phyloP scores from a whole-genome alignment of 2,113 vertebrate genomes.

The Gallinago jamesoni region DNA sequence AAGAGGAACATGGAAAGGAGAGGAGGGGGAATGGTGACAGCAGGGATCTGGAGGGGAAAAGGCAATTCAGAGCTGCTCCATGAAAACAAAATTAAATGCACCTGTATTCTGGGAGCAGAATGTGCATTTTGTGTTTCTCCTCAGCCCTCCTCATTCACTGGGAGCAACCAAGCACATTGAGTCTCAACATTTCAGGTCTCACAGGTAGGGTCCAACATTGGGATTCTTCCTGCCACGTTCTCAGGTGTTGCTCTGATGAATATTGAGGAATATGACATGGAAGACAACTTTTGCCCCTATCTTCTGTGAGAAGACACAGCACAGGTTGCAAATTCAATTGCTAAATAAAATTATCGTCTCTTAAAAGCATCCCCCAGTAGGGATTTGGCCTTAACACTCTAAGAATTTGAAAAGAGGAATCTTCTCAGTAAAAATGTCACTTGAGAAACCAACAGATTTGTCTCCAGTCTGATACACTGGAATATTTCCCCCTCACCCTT shows the following conservation, averaged over 20 bases:
- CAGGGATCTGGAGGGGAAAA: neutral
- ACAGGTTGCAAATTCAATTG: neutral
- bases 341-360: neutral
- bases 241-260: neutral
- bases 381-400: neutral
- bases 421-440: neutral
- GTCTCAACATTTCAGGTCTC: neutral
- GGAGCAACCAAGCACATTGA: neutral
- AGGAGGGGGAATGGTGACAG: neutral
- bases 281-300: neutral
- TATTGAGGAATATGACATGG: neutral
- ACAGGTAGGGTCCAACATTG: neutral
- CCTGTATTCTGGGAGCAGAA: neutral
- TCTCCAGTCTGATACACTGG: neutral
- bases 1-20: neutral
- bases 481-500: neutral
- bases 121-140: neutral
- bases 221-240: neutral
- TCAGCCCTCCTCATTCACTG: neutral
- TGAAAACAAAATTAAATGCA: neutral
- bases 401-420: neutral
- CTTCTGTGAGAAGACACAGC: neutral
- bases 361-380: neutral
- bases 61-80: neutral
- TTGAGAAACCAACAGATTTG: neutral